Evolutionary conservation across 2,113 vertebrate genomes (phyloP).

Genomic region (Sardina pilchardus): DNA sequence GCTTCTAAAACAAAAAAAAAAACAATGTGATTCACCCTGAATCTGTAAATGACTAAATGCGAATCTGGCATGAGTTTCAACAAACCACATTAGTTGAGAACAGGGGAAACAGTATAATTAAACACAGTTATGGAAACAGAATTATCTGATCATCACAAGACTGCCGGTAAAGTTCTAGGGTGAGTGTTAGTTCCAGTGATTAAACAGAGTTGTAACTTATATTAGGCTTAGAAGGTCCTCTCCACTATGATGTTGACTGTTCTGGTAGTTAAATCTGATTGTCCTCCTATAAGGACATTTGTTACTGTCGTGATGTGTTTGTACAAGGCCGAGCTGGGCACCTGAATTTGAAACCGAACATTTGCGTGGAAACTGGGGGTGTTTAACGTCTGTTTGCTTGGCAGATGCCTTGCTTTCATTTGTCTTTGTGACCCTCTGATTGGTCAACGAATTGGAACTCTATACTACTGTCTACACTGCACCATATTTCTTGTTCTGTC

Average conservation of each 20-base stretch:
- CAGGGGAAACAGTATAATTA: conserved; percentile 21
- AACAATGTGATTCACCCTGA: conserved; percentile 24
- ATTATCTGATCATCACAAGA: conserved; percentile 17
- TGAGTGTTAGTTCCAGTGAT: conserved; percentile 8
- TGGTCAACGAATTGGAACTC: not conserved
- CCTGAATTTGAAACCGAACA: not conserved
- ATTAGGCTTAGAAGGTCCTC: not conserved
- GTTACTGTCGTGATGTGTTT: not conserved
- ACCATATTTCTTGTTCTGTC: no score
- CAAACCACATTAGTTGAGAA: conserved; percentile 23
- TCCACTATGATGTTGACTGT: not conserved
- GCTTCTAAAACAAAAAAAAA: conserved; percentile 4
- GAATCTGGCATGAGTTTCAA: not conserved
- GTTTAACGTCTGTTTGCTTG: not conserved
- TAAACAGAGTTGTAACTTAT: conserved; percentile 30
- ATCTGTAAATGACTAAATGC: no score
- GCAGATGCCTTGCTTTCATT: conserved; percentile 1
- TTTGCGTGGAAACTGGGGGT: conserved; percentile 1
- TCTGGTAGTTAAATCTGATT: not conserved
- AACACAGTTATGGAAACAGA: conserved; percentile 33
- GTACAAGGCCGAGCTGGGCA: not conserved
- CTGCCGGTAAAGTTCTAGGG: not conserved
- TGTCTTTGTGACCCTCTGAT: not conserved
- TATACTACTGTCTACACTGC: no score
- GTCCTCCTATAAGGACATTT: not conserved